Conservation (phyloP, 2,113 vertebrate species). For the Callorhinus ursinus region DNA sequence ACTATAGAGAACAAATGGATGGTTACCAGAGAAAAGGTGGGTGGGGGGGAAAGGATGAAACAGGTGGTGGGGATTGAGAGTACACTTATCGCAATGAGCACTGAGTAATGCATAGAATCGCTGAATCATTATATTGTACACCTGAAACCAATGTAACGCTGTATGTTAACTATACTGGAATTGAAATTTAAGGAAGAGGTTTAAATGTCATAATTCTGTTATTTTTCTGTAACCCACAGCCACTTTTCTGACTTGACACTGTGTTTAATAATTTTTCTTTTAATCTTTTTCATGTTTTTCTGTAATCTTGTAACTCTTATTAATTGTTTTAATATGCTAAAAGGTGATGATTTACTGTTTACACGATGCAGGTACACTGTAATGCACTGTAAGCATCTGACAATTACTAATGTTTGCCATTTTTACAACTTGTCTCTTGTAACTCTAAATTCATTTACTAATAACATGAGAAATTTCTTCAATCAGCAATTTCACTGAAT, state of each 20-base stretch:
- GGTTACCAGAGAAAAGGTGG: background rate
- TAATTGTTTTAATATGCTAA: background rate
- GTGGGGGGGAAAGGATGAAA: background rate
- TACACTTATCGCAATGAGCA: background rate
- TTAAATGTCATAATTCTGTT: background rate
- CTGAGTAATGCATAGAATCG: background rate
- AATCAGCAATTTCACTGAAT: background rate
- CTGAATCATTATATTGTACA: background rate
- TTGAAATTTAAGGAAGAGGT: background rate
- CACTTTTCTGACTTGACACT: background rate
- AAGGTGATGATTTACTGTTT: constrained; percentile 23
- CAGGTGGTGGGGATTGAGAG: background rate
- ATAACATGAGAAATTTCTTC: constrained; percentile 27
- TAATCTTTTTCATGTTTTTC: background rate
- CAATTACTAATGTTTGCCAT: background rate
- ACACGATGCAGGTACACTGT: background rate
- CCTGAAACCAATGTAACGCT: background rate
- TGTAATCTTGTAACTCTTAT: background rate
- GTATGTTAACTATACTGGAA: background rate
- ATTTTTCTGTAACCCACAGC: background rate
- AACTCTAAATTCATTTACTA: constrained; percentile 40
- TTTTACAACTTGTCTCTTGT: background rate
- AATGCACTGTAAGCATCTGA: background rate
- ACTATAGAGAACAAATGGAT: background rate
- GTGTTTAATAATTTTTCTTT: background rate